These are phyloP conservation scores for Nemoura dubitans DNA, from an alignment of 2,888 invertebrate species.

Conservation along the genomic window DNA sequence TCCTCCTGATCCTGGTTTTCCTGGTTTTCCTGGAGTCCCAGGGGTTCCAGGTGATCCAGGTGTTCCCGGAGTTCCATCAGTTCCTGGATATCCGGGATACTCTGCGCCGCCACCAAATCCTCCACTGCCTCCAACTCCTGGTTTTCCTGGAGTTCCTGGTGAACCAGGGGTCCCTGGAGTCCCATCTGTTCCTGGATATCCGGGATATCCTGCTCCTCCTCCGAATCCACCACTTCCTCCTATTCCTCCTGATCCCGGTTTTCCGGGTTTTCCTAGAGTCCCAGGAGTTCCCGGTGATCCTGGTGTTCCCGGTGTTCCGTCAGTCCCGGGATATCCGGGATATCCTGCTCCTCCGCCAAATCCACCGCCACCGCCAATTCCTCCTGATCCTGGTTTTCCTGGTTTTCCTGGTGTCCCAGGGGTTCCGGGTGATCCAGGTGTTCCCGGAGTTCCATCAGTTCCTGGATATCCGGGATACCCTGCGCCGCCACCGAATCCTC, in stretches of 20 bases:
- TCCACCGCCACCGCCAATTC: constrained; percentile 56
- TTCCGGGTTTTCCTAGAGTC: too few relatives aligned
- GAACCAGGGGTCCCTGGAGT: constrained; percentile 46
- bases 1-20: constrained; percentile 55
- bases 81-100: constrained; percentile 49
- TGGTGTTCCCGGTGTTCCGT: constrained; percentile 58
- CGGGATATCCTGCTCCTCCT: constrained; percentile 48
- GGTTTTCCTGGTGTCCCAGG: constrained; percentile 54
- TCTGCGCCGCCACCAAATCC: constrained; percentile 48
- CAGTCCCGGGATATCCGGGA: constrained; percentile 58
- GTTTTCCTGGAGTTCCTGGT: constrained; percentile 55
- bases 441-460: constrained; percentile 36
- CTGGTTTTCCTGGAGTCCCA: constrained; percentile 48
- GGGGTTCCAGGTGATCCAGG: constrained; percentile 42
- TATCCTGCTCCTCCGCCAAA: constrained; percentile 56
- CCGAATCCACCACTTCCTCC: constrained; percentile 55
- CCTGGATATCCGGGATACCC: constrained; percentile 51
- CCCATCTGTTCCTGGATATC: constrained; percentile 13
- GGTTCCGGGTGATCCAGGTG: constrained; percentile 56
- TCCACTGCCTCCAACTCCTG: constrained; percentile 54
- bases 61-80: constrained; percentile 52
- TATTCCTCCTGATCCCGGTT: constrained; percentile 57
- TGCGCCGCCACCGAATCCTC: constrained; percentile 56
- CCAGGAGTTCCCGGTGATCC: constrained; percentile 56
- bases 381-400: constrained; percentile 54